These are phyloP conservation scores for Aleiodes testaceus DNA, from an alignment of 2,888 invertebrate genomes.

Conservation along the genomic window DNA sequence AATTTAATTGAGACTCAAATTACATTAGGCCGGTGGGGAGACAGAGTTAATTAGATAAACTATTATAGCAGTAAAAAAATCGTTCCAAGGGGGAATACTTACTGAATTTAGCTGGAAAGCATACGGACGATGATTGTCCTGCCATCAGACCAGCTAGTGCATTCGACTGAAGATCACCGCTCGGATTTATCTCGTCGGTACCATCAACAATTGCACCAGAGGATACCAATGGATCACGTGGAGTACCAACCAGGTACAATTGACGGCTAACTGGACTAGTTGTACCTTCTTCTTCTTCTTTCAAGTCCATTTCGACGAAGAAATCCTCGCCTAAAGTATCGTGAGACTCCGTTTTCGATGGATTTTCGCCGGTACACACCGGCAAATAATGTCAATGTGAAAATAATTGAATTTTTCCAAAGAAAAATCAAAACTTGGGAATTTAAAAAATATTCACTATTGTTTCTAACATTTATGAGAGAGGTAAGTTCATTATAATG, in stretches of 20 bases:
- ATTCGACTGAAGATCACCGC: constrained; percentile 66
- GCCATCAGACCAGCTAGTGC: constrained; percentile 69
- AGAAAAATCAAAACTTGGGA: background rate
- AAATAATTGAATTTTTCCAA: background rate
- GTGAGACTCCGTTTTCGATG: constrained; percentile 26
- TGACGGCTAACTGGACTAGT: constrained; percentile 62
- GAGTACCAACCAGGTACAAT: constrained; percentile 66
- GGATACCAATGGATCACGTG: constrained; percentile 70
- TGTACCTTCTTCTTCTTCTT: constrained; percentile 64
- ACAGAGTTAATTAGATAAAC: constrained; percentile 66
- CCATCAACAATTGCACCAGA: constrained; percentile 64
- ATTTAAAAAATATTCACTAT: too few relatives aligned
- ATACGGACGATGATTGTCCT: constrained; percentile 70
- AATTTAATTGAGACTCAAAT: constrained; percentile 70
- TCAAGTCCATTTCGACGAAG: constrained; percentile 64
- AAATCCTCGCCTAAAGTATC: constrained; percentile 43
- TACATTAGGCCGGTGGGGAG: constrained; percentile 62
- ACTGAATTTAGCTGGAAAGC: constrained; percentile 72
- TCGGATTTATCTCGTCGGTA: constrained; percentile 63
- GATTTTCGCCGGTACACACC: constrained; percentile 1
- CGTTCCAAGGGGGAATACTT: constrained; percentile 56
- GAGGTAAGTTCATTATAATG: too few relatives aligned
- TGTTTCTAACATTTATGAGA: too few relatives aligned
- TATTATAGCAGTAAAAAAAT: constrained; percentile 9
- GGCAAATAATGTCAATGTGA: background rate